Conservation (phyloP, 2,888 invertebrate genomes). For the Eilema sororculum region DNA sequence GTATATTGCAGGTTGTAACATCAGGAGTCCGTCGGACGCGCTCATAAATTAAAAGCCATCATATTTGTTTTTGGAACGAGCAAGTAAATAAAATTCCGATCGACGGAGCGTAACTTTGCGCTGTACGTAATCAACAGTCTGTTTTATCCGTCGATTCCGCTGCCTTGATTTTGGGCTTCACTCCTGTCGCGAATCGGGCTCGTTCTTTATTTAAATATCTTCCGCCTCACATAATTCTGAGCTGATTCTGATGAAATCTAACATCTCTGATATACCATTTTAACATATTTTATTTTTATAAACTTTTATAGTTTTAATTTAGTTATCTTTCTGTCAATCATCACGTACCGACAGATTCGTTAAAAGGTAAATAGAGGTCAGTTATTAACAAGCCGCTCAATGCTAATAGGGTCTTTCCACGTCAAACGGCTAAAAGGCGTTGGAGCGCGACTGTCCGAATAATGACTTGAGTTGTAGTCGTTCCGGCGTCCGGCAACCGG, state of each 20-base stretch:
- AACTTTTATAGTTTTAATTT: neutral
- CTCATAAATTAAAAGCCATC: slow-evolving; percentile 84
- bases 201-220: slow-evolving; percentile 76
- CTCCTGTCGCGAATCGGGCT: slow-evolving; percentile 64
- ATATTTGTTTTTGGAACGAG: slow-evolving; percentile 82
- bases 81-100: slow-evolving; percentile 82
- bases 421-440: slow-evolving; percentile 85
- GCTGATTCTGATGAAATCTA: slow-evolving; percentile 74
- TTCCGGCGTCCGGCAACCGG: slow-evolving; percentile 59
- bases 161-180: slow-evolving; percentile 75
- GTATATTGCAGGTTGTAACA: slow-evolving; percentile 61
- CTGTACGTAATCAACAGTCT: slow-evolving; percentile 80
- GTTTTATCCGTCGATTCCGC: slow-evolving; percentile 79
- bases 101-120: slow-evolving; percentile 79
- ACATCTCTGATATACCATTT: slow-evolving; percentile 51
- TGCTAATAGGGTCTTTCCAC: slow-evolving; percentile 84
- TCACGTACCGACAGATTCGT: slow-evolving; percentile 57
- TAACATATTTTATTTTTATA: slow-evolving; percentile 35
- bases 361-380: slow-evolving; percentile 76
- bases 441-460: slow-evolving; percentile 84
- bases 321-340: slow-evolving; percentile 53
- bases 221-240: slow-evolving; percentile 63
- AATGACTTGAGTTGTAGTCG: slow-evolving; percentile 79
- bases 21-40: slow-evolving; percentile 64
- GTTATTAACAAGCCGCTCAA: slow-evolving; percentile 84